Base-by-base conservation (phyloP, 2,113 vertebrate genomes). In the Vulpes vulpes region DNA sequence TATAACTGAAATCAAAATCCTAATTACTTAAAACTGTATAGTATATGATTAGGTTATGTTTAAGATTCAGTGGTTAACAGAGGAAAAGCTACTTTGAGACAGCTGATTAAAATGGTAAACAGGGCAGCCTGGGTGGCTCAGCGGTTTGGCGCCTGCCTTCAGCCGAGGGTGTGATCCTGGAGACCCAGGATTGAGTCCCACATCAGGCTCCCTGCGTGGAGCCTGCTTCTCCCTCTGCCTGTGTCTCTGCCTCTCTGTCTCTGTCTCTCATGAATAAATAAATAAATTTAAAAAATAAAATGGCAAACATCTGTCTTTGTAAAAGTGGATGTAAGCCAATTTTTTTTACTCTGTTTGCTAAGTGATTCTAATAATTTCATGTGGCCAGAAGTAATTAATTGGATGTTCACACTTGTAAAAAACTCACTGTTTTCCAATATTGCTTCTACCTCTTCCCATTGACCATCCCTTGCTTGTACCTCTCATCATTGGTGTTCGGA, bases 351-450 rank as follows among this genome's bases (percentile, higher is more conserved):
- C 9, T 89, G 32, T 38, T 94, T 94, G 22, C 49, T 90, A 55
- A 84, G 27, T 30, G 23, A 80, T 57, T 93, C 11, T 91, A 94
- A 89, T 92, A 89, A 93, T 95, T 97, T 91, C 23, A 79, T 82
- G 80, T 92, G 27, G 30, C 76, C 59, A 67, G 49, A 95, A 93
- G 19, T 71, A 22, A 96, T 91, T 79, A 38, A 93, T 92, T 92
- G 15, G 80, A 69, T 55, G 20, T 93, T 87, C 64, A 89, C n/a
- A 93, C 9, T 35, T 92, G 25, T 62, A 85, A 97, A 98, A 85
- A 15, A 55, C 30, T 79, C 83, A 65, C n/a, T 64, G 60, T 84
- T 74, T 94, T 82, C 65, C 83, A 69, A 69, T 90, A 62, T 59
- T 97, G 51, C 17, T 80, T 78, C 35, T 89, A 73, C 32, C 16